Percentiles rank a stretch among this genome's conserved stretches.
phyloP scores from a whole-genome alignment of 2,113 vertebrate genomes.

The Jacana jacana region DNA sequence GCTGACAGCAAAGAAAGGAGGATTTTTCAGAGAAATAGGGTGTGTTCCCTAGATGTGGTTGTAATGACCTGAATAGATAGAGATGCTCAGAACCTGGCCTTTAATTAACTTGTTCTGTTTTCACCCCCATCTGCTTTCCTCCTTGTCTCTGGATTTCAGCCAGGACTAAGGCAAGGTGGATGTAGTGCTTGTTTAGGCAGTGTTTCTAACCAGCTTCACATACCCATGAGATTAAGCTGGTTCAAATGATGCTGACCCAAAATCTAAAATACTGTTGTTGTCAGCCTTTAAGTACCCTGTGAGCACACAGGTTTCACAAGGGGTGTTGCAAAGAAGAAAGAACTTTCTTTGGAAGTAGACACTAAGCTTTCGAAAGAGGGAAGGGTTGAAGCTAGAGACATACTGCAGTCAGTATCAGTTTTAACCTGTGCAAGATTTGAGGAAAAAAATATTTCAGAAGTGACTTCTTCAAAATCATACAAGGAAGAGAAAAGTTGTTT shows the following conservation, averaged over 20 bases:
- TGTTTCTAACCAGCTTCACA: background rate
- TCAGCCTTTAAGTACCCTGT: background rate
- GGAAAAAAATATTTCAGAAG: background rate
- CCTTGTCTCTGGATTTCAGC: background rate
- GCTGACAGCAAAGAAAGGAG: constrained; percentile 2
- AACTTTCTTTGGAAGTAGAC: background rate
- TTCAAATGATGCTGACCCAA: constrained; percentile 17
- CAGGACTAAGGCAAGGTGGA: background rate
- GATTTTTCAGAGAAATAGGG: background rate
- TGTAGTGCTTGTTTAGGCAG: background rate
- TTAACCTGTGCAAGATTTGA: background rate
- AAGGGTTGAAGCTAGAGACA: background rate
- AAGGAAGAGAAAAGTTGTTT: background rate
- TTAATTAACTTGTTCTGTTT: constrained; percentile 8
- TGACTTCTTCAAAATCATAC: background rate
- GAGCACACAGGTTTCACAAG: background rate
- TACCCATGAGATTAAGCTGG: background rate
- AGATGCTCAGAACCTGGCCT: background rate
- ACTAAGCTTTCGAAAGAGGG: background rate
- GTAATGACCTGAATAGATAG: background rate
- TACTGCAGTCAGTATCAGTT: background rate
- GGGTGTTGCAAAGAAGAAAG: background rate
- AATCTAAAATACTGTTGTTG: background rate
- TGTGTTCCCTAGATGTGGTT: background rate
- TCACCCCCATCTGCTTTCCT: background rate